Base-by-base conservation (phyloP, 2,888 invertebrate species). In the Matsumyia berberina region DNA sequence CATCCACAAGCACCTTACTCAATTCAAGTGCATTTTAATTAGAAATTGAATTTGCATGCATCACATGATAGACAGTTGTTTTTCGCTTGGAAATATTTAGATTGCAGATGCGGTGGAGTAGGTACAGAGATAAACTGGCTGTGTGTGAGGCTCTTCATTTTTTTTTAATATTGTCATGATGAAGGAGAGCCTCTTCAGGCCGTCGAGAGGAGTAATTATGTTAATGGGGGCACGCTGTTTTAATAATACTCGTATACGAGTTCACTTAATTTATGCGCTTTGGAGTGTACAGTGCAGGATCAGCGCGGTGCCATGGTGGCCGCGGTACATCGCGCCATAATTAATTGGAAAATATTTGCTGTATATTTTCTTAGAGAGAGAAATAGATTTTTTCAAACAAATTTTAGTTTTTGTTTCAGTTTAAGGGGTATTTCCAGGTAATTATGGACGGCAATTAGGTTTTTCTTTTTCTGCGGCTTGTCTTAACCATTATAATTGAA, bases 271-370 rank as follows among this genome's bases (percentile, higher is more conserved):
- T 70, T 80, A 79, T 79, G 12, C 69, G 62, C 51, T 69, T 24
- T 57, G 29, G n/a, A 78, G 60, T 53, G 49, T 46, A 37, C 4
- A 19, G 37, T 39, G 29, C 42, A 8, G 15, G 35, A 31, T 17
- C 17, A 8, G 55, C 4, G 69, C 46, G 44, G 60, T 81, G 64
- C 55, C 69, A 76, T 81, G 69, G 76, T 58, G 76, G 76, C 66
- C 67, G 42, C 19, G 55, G 55, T 72, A 78, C 82, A 66, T 77
- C 17, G 62, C 15, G 53, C 51, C 19, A 69, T 64, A 85, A 85
- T 85, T 85, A 85, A 80, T 85, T 80, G 69, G 72, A 74, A 80
- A 85, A 66, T 73, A 83, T 83, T 72, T 79, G 39, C 73, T 55
- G 49, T 66, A 35, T 53, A 58, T 37, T 53, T 37, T 37, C 9